Evolutionary conservation across 2,888 invertebrate species (phyloP), one percentile per base, ranked within the genome.

Genomic region (Temnothorax ravouxi): DNA sequence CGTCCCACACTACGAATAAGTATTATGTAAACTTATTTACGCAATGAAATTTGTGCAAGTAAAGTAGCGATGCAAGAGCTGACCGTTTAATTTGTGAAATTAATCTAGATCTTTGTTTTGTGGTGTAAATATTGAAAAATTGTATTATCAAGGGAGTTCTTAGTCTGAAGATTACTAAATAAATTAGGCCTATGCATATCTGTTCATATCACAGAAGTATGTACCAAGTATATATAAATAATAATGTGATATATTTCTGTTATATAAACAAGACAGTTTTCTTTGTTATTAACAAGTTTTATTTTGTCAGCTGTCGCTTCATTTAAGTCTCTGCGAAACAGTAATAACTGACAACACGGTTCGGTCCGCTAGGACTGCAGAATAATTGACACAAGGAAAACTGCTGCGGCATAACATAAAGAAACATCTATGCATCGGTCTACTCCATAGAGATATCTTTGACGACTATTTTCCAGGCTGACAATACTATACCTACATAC

Each of bases 1-100:
- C 44, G 71, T 62, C 54, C 67, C 25, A 38, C 62, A 82, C 89
- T 89, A 69, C 2, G 85, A 90, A 66, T 15, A 80, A 47, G 50
- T 72, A 38, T 52, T 15, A 11, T 9, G 1, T 72, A 79, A 54
- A 47, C 6, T 50, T 34, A 61, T 61, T 25, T 50, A 25, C 13
- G 8, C 4, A 4, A 72, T 21, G 18, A 3, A 47, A 59, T 50
- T 25, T 69, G 11, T 3, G 15, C 1, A 61, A 62, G 9, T 34
- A 18, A 13, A 25, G 25, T 18, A 47, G 18, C 9, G 2, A 3
- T 62, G n/a, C 3, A 1, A 38, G 2, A 44, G 9, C 13, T n/a
- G 25, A 47, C 6, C 18, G 3, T 71, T 44, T 52, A 61, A 74
- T 74, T 59, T 72, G 2, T 13, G 3, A 15, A 61, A 76, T 52